Evolutionary conservation across 2,888 invertebrate genomes (phyloP).

Genomic region (Tyria jacobaeae): DNA sequence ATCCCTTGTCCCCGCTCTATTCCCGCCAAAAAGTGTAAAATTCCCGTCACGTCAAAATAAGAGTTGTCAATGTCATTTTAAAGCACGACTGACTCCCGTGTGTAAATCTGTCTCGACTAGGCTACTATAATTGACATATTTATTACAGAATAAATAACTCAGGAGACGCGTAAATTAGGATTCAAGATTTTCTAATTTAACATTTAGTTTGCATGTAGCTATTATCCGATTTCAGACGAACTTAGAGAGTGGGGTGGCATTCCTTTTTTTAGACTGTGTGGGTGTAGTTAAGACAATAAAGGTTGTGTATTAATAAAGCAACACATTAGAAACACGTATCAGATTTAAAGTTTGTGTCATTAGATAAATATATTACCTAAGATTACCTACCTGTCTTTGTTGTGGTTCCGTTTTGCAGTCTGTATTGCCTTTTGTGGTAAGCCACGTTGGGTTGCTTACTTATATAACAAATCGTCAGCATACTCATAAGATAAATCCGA

Average conservation of each 20-base stretch:
- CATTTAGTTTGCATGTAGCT: constrained; percentile 54
- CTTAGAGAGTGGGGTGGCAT: neutral
- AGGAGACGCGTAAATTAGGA: constrained; percentile 67
- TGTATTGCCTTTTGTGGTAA: too few species aligned
- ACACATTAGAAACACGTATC: neutral
- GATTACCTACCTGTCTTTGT: too few species aligned
- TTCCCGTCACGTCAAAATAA: constrained; percentile 26
- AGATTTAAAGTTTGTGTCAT: too few species aligned
- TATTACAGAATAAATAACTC: constrained; percentile 72
- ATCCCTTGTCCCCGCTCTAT: constrained; percentile 22
- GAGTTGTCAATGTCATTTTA: constrained; percentile 35
- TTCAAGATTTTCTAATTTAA: constrained; percentile 65
- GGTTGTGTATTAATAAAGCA: neutral
- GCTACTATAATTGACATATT: constrained; percentile 73
- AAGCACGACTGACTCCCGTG: constrained; percentile 44
- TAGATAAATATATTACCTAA: too few species aligned
- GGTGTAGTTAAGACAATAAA: constrained; percentile 13
- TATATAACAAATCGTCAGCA: too few species aligned
- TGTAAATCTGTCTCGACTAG: constrained; percentile 66
- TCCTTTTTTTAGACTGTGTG: constrained; percentile 11
- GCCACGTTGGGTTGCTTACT: too few species aligned
- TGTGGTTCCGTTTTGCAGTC: too few species aligned
- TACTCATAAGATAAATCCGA: too few species aligned
- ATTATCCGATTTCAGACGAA: constrained; percentile 54
- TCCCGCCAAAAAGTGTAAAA: constrained; percentile 34